Base-by-base conservation (phyloP, 2,888 invertebrate species). In the Ectemnius continuus region DNA sequence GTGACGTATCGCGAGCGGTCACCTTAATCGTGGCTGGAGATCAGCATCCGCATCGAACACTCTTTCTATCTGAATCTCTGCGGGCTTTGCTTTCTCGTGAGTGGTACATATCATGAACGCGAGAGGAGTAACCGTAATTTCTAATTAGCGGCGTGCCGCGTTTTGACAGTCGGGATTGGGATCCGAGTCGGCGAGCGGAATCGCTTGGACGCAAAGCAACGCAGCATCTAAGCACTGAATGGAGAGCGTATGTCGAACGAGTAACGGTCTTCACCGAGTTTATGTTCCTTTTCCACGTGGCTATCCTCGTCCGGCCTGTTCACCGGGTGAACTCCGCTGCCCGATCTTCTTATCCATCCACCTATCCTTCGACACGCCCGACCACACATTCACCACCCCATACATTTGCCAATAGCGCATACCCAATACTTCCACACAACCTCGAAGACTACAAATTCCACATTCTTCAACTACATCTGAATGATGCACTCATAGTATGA, bases 231-330 rank as follows among this genome's bases (percentile, higher is more conserved):
- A 73, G 63, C 73, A 73, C 67, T 75, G 72, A 80, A 80, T 80
- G 75, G 66, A 66, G 72, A 73, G 58, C 70, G 75, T 79, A 83
- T 79, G 81, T 83, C 83, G 83, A 78, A 81, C 83, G 79, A 83
- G 65, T 83, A 83, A 83, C 79, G 83, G 83, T 77, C 67, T 56
- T 61, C 13, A 52, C 52, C 61, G 58, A 74, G 74, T 79, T 83
- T 79, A 76, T 83, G 73, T 79, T 75, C 79, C 77, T 81, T 80
- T 78, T 80, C 70, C 80, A 82, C 78, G 75, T 83, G 83, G 70
- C 69, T 36, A 36, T 36, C 36, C 36, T 36, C 36, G 36, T 36
- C 36, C 36, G 36, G 36, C 36, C 36, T 36, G 36, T 36, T 36
- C 36, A 36, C 36, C 36, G 36, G 36, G 36, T 36, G 36, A 36